Base-by-base conservation (phyloP, 2,888 invertebrate genomes). In the Odontocolon sp. region DNA sequence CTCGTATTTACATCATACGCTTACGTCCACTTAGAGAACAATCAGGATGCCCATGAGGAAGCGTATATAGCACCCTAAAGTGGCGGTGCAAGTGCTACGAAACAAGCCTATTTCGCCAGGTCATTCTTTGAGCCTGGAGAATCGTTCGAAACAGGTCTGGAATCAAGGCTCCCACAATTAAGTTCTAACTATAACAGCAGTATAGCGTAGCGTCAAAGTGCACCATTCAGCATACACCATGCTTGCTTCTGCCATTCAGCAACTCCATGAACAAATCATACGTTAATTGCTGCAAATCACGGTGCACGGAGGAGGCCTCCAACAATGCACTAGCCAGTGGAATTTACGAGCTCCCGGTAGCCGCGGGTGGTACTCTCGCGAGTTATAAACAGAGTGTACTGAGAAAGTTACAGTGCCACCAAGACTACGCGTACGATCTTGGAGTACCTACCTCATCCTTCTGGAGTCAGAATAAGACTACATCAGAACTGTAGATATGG, bases 201-300 rank as follows among this genome's bases (percentile, higher is more conserved):
- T n/a, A n/a, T n/a, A n/a, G n/a, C n/a, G n/a, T n/a, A n/a, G n/a
- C n/a, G n/a, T n/a, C n/a, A n/a, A n/a, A n/a, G n/a, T n/a, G n/a
- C n/a, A n/a, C n/a, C n/a, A n/a, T n/a, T n/a, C n/a, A n/a, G n/a
- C n/a, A n/a, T n/a, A n/a, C n/a, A n/a, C n/a, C 26, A 3, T 2
- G n/a, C 3, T 28, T 4, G 52, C 54, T 69, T 66, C 69, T 42
- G 54, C 77, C 59, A 54, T 74, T 61, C 59, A 31, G 18, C 33
- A 31, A 16, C 42, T 56, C 52, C 45, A 26, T 45, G 69, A 83
- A 85, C 82, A 84, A 85, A 85, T 85, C 83, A 84, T 78, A 67
- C 81, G 80, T 85, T 86, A 86, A 87, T 86, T 84, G 84, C 80
- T 70, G 74, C 83, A 83, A 86, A 87, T 87, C 83, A 84, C 81